These are phyloP conservation scores for Bombylius discolor DNA, from an alignment of 2,888 invertebrate genomes.

Conservation along the genomic window DNA sequence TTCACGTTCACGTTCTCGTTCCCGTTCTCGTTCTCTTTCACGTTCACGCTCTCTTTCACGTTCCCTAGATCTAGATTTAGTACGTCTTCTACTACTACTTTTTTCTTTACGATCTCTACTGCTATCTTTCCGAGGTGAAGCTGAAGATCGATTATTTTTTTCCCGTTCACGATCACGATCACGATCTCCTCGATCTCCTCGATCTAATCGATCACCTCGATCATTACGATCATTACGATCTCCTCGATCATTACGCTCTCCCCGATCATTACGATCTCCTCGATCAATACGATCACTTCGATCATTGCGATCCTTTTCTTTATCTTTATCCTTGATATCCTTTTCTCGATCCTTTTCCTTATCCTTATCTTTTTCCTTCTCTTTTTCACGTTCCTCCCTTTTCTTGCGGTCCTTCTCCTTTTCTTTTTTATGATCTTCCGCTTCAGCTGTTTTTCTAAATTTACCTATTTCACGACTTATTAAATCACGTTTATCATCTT, in stretches of 20 bases:
- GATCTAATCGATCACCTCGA: slow-evolving; percentile 23
- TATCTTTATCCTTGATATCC: slow-evolving; percentile 19
- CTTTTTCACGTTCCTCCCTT: slow-evolving; percentile 33
- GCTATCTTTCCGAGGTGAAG: slow-evolving; percentile 19
- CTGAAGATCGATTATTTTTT: not conserved
- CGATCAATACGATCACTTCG: too few relatives aligned
- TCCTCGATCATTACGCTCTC: too few relatives aligned
- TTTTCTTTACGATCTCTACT: slow-evolving; percentile 30
- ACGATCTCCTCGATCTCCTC: slow-evolving; percentile 24
- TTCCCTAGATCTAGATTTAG: slow-evolving; percentile 40
- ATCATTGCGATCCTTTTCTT: slow-evolving; percentile 34
- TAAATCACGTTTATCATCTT: slow-evolving; percentile 91
- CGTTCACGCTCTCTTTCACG: slow-evolving; percentile 48
- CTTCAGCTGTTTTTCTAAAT: slow-evolving; percentile 76
- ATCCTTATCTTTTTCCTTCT: slow-evolving; percentile 27
- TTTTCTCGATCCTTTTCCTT: slow-evolving; percentile 27
- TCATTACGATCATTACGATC: too few relatives aligned
- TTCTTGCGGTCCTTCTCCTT: slow-evolving; percentile 40
- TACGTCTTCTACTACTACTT: slow-evolving; percentile 20
- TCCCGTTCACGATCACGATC: not conserved
- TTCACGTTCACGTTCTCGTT: slow-evolving; percentile 38
- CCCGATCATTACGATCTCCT: too few relatives aligned
- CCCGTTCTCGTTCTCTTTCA: slow-evolving; percentile 41
- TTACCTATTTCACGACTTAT: slow-evolving; percentile 96
- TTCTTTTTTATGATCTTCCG: slow-evolving; percentile 36